These are phyloP conservation scores for Amblyteles armatorius DNA, from an alignment of 2,888 invertebrate genomes.

Conservation along the genomic window DNA sequence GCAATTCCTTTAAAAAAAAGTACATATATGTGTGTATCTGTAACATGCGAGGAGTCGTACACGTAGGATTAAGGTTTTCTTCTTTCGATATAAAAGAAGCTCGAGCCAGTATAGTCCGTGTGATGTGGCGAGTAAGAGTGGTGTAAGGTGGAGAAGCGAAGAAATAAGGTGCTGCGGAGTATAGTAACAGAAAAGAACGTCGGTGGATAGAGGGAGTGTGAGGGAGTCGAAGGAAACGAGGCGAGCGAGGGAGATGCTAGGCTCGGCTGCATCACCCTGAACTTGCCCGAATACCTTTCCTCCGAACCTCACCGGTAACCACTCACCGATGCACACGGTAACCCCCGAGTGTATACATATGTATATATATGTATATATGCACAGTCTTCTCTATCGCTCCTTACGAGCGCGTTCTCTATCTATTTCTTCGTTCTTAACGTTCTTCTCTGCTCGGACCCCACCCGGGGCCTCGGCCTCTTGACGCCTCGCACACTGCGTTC, in stretches of 20 bases:
- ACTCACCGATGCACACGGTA: slow-evolving; percentile 80
- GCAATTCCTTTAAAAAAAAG: not conserved
- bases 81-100: slow-evolving; percentile 32
- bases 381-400: slow-evolving; percentile 67
- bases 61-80: slow-evolving; percentile 9
- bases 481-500: slow-evolving; percentile 61
- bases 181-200: slow-evolving; percentile 32
- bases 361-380: slow-evolving; percentile 34
- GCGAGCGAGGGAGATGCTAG: slow-evolving; percentile 59
- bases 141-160: slow-evolving; percentile 44
- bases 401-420: slow-evolving; percentile 51
- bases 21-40: not conserved
- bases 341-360: slow-evolving; percentile 70
- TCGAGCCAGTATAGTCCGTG: slow-evolving; percentile 17
- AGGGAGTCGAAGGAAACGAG: slow-evolving; percentile 61
- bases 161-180: slow-evolving; percentile 37
- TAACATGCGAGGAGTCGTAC: not conserved
- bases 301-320: slow-evolving; percentile 74
- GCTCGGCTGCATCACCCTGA: slow-evolving; percentile 78
- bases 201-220: slow-evolving; percentile 43
- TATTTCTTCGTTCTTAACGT: slow-evolving; percentile 55
- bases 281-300: slow-evolving; percentile 80
- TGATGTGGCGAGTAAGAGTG: slow-evolving; percentile 38
- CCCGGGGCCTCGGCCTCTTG: slow-evolving; percentile 55
- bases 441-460: slow-evolving; percentile 50